Base-by-base conservation (phyloP, 2,797 vertebrate species). In the Ateles fusciceps region DNA sequence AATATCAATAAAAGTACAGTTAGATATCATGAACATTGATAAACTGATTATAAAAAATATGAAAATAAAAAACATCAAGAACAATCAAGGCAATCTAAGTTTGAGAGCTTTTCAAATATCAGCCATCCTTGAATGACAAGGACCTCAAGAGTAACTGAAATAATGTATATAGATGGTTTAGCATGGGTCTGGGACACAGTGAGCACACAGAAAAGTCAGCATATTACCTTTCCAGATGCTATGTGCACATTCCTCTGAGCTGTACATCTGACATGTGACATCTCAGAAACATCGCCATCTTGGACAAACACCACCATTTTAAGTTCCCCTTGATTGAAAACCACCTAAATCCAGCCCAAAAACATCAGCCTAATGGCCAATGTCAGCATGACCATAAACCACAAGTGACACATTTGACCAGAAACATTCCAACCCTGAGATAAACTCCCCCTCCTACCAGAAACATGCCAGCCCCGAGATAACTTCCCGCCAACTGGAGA, bases 121-220 rank as follows among this genome's bases (percentile, higher is more conserved):
- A 88, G 50, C 4, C 48, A 46, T 26, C 80, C 28, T 2, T 30
- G 24, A 44, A 44, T 19, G n/a, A 91, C 26, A 81, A 50, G 3
- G 15, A 61, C 59, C 46, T 46, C 88, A 52, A 71, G n/a, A 52
- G 39, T 30, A 64, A 80, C 64, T 17, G 15, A 78, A 26, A 71
- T 3, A 1, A 55, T 44, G 19, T 5, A 7, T 1, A 17, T 0
- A 28, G 46, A 79, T 33, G 9, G 42, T 7, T 59, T 7, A 22
- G 13, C 46, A 3, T 0, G 26, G 5, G 14, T 90, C 46, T 75
- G 39, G 5, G 17, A 19, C 24, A 28, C 46, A 14, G 22, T 7
- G 33, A 39, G 3, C 68, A 26, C 1, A 5, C 26, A 17, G 30
- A 15, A 39, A 46, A 11, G 5, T 17, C 9, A 28, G 8, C 26